Evolutionary conservation across 2,888 invertebrate species (phyloP).

Genomic region (Geotrupes spiniger): DNA sequence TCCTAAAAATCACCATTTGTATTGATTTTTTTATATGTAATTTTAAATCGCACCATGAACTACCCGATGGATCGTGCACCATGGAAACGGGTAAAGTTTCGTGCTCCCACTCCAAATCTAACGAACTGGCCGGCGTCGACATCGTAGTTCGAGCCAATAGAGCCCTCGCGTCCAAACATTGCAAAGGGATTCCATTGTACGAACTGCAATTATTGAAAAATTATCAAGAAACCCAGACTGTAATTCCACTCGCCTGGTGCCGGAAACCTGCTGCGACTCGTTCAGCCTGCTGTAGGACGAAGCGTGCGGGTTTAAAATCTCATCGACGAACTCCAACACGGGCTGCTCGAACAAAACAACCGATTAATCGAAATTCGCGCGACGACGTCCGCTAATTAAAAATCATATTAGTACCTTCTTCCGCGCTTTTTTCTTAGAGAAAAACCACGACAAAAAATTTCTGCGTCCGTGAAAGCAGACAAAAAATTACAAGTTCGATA

Average conservation of each 20-base stretch:
- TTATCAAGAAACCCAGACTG: background rate
- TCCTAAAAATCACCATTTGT: conserved; percentile 26
- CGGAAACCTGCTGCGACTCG: conserved; percentile 45
- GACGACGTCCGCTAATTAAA: background rate
- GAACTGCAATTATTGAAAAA: conserved; percentile 8
- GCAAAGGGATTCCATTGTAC: conserved; percentile 54
- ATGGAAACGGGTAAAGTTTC: conserved; percentile 52
- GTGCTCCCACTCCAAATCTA: conserved; percentile 71
- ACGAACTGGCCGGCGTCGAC: conserved; percentile 63
- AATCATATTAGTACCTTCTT: conserved; percentile 30
- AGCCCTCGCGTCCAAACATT: conserved; percentile 59
- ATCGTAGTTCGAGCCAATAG: conserved; percentile 47
- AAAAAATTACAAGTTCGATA: conserved; percentile 25
- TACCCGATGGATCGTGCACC: conserved; percentile 44
- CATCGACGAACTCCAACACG: conserved; percentile 47
- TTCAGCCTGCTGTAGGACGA: conserved; percentile 46
- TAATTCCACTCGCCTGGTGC: conserved; percentile 38
- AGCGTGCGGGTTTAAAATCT: conserved; percentile 43
- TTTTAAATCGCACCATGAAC: conserved; percentile 42
- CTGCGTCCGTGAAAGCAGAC: conserved; percentile 38
- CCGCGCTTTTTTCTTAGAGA: conserved; percentile 40
- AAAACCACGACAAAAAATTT: conserved; percentile 43
- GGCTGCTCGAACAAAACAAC: conserved; percentile 39
- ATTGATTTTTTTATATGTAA: too few species aligned
- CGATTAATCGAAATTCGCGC: background rate